Conservation (phyloP, 2,113 vertebrate species). For the Paramormyrops kingsleyae region DNA sequence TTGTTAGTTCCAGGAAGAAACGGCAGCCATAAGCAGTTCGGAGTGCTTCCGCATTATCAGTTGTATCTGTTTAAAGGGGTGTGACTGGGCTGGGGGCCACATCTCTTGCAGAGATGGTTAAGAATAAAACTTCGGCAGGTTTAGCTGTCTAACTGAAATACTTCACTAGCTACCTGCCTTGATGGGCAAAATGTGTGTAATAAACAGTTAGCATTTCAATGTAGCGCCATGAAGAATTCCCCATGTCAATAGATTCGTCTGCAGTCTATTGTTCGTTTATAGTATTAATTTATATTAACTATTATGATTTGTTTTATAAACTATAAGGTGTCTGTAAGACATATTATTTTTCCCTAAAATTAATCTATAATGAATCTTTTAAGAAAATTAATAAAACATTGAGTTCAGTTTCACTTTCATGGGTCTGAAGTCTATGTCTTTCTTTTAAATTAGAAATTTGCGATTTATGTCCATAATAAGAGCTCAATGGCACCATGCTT, state of each 20-base stretch:
- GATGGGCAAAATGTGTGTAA: neutral
- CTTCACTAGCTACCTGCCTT: neutral
- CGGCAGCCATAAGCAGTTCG: neutral
- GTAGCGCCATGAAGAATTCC: neutral
- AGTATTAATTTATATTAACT: neutral
- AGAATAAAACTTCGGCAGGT: neutral
- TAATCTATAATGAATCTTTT: neutral
- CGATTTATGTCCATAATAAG: neutral
- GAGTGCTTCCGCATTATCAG: neutral
- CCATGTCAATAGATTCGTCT: neutral
- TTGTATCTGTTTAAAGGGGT: neutral
- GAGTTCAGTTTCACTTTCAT: neutral
- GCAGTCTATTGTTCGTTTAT: neutral
- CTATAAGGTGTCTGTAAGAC: neutral
- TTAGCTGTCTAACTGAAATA: neutral
- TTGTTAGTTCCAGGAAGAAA: constrained; percentile 3
- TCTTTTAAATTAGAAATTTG: neutral
- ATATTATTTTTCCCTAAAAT: neutral
- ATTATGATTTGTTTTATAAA: neutral
- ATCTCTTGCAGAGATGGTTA: neutral
- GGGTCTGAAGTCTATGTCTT: neutral
- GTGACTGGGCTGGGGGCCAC: neutral
- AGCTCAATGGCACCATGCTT: neutral
- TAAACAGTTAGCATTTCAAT: neutral
- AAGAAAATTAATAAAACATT: neutral